Percentiles rank a stretch among this genome's conserved stretches.
phyloP scores from a whole-genome alignment of 2,888 invertebrate species.

The Seira musarum region DNA sequence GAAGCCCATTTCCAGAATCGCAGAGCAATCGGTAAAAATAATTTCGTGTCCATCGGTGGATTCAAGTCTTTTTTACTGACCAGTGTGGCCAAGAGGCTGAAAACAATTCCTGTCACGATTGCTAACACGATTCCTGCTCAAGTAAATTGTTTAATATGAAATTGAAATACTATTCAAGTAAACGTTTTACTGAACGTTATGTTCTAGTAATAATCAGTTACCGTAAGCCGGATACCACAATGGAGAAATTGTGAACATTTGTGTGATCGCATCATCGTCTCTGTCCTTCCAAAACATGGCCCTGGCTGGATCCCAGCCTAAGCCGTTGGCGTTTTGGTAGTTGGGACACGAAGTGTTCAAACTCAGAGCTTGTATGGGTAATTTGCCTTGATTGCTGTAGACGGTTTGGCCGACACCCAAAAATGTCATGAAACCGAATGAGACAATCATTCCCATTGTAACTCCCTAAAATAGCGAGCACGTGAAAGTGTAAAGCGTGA shows the following conservation, averaged over 20 bases:
- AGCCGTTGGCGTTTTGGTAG: neutral
- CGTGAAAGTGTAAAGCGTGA: neutral
- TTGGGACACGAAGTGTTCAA: slow-evolving; percentile 36
- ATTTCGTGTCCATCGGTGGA: slow-evolving; percentile 60
- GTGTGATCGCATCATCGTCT: slow-evolving; percentile 46
- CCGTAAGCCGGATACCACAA: slow-evolving; percentile 68
- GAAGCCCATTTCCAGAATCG: slow-evolving; percentile 60
- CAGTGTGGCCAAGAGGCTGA: slow-evolving; percentile 54
- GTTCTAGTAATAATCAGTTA: neutral
- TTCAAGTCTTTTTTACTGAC: slow-evolving; percentile 41
- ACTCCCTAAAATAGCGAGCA: slow-evolving; percentile 58
- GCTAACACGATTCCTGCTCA: slow-evolving; percentile 47
- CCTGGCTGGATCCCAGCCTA: slow-evolving; percentile 26
- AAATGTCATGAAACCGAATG: slow-evolving; percentile 66
- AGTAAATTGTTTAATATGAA: slow-evolving; percentile 13
- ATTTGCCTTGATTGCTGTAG: slow-evolving; percentile 49
- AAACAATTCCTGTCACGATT: slow-evolving; percentile 55
- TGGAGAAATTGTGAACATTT: slow-evolving; percentile 64
- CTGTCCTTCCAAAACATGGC: slow-evolving; percentile 57
- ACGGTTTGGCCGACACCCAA: slow-evolving; percentile 67
- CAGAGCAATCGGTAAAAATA: slow-evolving; percentile 65
- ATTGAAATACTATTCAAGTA: neutral
- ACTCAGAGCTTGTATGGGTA: slow-evolving; percentile 59
- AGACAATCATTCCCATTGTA: slow-evolving; percentile 55
- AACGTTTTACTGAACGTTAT: slow-evolving; percentile 16